phyloP scores from a whole-genome alignment of 2,797 vertebrate species.

The Chrysocyon brachyurus region DNA sequence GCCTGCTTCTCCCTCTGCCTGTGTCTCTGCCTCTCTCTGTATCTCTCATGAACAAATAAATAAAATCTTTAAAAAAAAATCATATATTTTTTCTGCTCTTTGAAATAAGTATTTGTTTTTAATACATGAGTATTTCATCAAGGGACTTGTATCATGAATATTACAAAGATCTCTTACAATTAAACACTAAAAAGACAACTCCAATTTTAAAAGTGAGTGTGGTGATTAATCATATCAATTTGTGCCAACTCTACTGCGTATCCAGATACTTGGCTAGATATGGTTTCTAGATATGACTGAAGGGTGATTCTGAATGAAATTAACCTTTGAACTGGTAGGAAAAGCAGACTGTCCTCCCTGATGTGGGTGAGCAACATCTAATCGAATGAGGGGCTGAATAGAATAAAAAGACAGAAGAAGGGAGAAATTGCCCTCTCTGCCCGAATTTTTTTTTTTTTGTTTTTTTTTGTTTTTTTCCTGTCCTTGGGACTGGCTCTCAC shows the following conservation, averaged over 20 bases:
- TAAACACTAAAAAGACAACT: slow-evolving; percentile 7
- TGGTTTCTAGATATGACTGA: neutral
- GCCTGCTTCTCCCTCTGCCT: too few relatives aligned
- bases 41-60: too few relatives aligned
- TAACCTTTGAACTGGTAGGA: neutral
- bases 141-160: neutral
- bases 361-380: neutral
- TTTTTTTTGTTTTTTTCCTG: neutral
- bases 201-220: neutral
- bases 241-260: neutral
- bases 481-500: neutral
- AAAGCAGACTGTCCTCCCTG: neutral
- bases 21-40: too few relatives aligned
- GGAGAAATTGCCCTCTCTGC: neutral
- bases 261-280: neutral
- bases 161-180: neutral
- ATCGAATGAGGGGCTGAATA: neutral
- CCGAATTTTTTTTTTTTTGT: neutral
- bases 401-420: neutral
- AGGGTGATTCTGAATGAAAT: neutral
- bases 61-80: neutral
- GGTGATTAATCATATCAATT: neutral
- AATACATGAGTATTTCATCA: neutral
- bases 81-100: neutral
- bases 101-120: neutral